These are phyloP conservation scores for Conus betulinus DNA, from an alignment of 1,140 invertebrate genomes.

Conservation along the genomic window DNA sequence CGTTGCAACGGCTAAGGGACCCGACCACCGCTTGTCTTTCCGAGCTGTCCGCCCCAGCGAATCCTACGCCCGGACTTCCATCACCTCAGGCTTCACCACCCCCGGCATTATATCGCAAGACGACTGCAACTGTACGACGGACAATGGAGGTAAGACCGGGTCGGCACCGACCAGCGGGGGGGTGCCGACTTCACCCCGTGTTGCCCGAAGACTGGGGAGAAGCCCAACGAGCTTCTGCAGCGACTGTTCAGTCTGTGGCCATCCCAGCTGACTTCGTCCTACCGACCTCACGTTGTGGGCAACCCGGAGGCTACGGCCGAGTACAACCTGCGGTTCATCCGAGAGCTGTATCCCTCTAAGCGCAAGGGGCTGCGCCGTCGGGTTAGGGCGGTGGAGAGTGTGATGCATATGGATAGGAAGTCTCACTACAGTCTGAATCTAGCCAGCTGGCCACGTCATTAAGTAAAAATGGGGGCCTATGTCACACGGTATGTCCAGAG, in stretches of 20 bases:
- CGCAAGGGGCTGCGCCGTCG: not conserved
- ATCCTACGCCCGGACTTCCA: not conserved
- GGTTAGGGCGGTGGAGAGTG: not conserved
- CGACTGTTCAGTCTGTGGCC: conserved; percentile 11
- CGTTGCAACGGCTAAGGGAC: too few relatives aligned
- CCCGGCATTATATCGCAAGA: too few relatives aligned
- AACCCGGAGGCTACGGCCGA: conserved; percentile 7
- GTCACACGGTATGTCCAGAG: too few relatives aligned
- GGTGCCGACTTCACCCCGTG: not conserved
- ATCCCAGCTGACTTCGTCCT: not conserved
- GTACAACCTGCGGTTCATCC: not conserved
- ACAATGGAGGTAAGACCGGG: too few relatives aligned
- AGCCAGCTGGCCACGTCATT: not conserved
- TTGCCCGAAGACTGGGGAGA: not conserved
- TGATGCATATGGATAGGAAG: not conserved
- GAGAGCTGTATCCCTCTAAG: not conserved
- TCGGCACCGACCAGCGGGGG: too few relatives aligned
- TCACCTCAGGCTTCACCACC: not conserved
- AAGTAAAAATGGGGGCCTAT: too few relatives aligned
- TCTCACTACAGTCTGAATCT: not conserved
- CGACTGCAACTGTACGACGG: too few relatives aligned
- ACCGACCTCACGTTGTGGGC: not conserved
- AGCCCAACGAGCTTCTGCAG: conserved; percentile 10
- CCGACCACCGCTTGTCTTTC: not conserved
- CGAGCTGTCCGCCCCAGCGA: not conserved